phyloP scores from a whole-genome alignment of 2,797 vertebrate species.

The Linurgus olivaceus region DNA sequence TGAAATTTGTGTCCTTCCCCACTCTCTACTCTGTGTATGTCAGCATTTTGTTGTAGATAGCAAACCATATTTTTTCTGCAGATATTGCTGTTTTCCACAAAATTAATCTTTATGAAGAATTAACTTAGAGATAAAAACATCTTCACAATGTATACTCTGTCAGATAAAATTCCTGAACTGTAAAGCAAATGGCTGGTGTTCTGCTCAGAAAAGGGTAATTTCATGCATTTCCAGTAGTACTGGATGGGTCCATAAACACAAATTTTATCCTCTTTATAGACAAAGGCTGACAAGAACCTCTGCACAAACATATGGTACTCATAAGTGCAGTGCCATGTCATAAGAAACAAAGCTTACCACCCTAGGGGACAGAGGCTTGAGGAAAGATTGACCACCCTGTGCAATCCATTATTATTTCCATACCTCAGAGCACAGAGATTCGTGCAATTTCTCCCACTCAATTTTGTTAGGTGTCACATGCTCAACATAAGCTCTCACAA shows the following conservation, averaged over 20 bases:
- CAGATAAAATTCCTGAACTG: not conserved
- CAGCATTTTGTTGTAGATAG: not conserved
- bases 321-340: not conserved
- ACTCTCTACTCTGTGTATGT: not conserved
- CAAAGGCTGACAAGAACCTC: not conserved
- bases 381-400: not conserved
- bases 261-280: not conserved
- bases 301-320: not conserved
- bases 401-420: not conserved
- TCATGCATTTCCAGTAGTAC: not conserved
- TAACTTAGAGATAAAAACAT: not conserved
- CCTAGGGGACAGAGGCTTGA: not conserved
- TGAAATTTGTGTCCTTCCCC: not conserved
- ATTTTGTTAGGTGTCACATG: slow-evolving; percentile 76
- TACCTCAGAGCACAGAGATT: slow-evolving; percentile 86
- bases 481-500: slow-evolving; percentile 78
- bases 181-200: not conserved
- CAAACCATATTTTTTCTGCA: not conserved
- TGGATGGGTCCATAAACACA: not conserved
- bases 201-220: not conserved
- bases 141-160: not conserved
- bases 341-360: not conserved
- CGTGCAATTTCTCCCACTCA: slow-evolving; percentile 85
- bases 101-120: not conserved
- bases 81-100: not conserved